These are phyloP conservation scores for Cosmopolites sordidus DNA, from an alignment of 2,888 invertebrate genomes.

Conservation along the genomic window DNA sequence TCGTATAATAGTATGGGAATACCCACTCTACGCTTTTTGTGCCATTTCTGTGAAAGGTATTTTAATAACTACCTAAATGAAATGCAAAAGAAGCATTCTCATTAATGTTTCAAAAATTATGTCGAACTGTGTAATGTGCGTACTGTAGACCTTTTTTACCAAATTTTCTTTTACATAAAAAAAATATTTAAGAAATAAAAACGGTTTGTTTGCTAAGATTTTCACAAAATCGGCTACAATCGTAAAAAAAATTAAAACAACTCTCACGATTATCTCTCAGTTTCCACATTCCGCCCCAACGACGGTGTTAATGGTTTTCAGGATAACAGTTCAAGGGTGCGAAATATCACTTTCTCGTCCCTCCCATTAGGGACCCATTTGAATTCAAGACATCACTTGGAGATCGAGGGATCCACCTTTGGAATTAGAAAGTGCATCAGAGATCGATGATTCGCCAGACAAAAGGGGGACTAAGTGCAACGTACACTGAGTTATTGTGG, in stretches of 20 bases:
- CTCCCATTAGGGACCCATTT: slow-evolving; percentile 11
- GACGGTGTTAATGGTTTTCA: slow-evolving; percentile 14
- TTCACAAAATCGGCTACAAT: too few relatives aligned
- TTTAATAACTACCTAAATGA: too few relatives aligned
- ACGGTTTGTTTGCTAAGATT: too few relatives aligned
- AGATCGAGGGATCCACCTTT: slow-evolving; percentile 1
- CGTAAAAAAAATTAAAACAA: neutral
- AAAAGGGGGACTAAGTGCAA: neutral
- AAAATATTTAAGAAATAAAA: too few relatives aligned
- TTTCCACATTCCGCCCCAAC: neutral
- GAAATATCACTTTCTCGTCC: slow-evolving; percentile 14
- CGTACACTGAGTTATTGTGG: neutral
- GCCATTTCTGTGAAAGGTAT: too few relatives aligned
- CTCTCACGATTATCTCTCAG: neutral
- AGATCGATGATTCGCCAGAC: neutral
- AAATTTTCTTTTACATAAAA: too few relatives aligned
- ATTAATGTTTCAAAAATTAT: too few relatives aligned
- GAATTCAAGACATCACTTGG: slow-evolving; percentile 11
- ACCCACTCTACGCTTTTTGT: too few relatives aligned
- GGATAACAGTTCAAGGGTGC: slow-evolving; percentile 12
- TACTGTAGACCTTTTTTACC: too few relatives aligned
- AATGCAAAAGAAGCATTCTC: too few relatives aligned
- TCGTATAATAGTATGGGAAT: too few relatives aligned
- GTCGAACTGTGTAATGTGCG: too few relatives aligned
- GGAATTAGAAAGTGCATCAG: neutral